Base-by-base conservation (phyloP, 2,113 vertebrate species). In the Illadopsis cleaveri region DNA sequence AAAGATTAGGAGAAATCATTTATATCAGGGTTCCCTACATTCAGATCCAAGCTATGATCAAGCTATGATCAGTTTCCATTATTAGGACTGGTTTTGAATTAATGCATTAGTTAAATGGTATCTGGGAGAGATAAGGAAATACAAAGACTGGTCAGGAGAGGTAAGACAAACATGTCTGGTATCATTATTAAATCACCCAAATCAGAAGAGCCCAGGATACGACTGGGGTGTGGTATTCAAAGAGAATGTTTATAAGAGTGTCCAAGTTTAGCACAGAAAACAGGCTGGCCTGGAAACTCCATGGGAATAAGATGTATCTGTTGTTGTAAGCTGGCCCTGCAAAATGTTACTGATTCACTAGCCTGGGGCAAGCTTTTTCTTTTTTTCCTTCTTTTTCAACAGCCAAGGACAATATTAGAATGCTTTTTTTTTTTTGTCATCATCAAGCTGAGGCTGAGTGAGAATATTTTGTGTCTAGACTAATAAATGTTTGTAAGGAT, bases 381-480 rank as follows among this genome's bases (percentile, higher is more conserved):
- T 65, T 75, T 54, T 58, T 56, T 54, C 25, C 33, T 23, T 31
- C 35, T 42, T 75, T 51, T 58, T 77, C 35, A 77, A 95, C 80
- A 91, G 87, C 91, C 87, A 95, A 96, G 45, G 56, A 85, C 81
- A 95, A 70, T 90, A 94, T 95, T 95, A 91, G 78, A 50, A 85
- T 61, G 57, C 14, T 50, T 45, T 62, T 47, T 73, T 82, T 47
- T 51, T 28, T 14, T 48, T 28, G 15, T 85, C 70, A 94, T 86
- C 37, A 0, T 80, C 81, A 82, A 70, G 56, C 92, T 95, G 75
- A 93, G 90, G 88, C 79, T 2, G 92, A 60, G 92, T 89, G 88
- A 95, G 93, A 96, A 89, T 94, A 96, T 95, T 95, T 89, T 92
- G 86, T 96, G 92, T 95, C 95, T 97, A 96, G 95, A 96, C 95